Base-by-base conservation (phyloP, 35 echinoderm and acorn worm genomes). In the Chiridota heheva region DNA sequence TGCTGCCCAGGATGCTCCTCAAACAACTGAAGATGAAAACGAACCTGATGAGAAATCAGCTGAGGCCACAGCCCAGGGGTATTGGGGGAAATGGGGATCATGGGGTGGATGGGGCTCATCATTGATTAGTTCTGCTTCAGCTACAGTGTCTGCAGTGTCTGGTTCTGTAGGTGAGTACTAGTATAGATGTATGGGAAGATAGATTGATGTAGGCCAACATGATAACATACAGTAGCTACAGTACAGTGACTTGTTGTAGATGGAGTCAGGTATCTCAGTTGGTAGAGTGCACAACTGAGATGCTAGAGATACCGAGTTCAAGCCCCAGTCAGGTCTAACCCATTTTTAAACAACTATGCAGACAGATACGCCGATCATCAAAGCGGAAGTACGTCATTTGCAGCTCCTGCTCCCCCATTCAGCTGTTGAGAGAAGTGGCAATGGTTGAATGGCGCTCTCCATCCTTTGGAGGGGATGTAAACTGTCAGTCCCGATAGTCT, bases 21-120 rank as follows among this genome's bases (percentile, higher is more conserved):
- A 31, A 77, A 42, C 20, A 26, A 38, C 49, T 25, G 20, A 33
- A 60, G 36, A 15, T 1, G 42, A 30, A 42, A 25, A 32, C 8
- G 70, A 48, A 5, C 2, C 61, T 10, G 39, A 75, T 3, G 56
- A 32, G 10, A 27, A n/a, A 28, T 18, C 32, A 28, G 41, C 47
- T 47, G 25, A 22, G 31, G 7, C 59, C 15, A 42, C 82, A 41
- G 49, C 18, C 31, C 28, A 56, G 25, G 61, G 71, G n/a, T 78
- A 60, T 0, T 73, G 69, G 62, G 82, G 86, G 15, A 58, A 58
- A 26, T 80, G 89, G 80, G 93, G 93, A 25, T 30, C 58, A 29
- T 90, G 92, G 88, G 84, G 82, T 25, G 84, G 93, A 40, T 98
- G 95, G 95, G 95, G 95, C 6, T 79, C 89, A 70, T 98, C 95